These are phyloP conservation scores for Echeneis naucrates DNA, from an alignment of 2,797 vertebrate species.

Conservation along the genomic window DNA sequence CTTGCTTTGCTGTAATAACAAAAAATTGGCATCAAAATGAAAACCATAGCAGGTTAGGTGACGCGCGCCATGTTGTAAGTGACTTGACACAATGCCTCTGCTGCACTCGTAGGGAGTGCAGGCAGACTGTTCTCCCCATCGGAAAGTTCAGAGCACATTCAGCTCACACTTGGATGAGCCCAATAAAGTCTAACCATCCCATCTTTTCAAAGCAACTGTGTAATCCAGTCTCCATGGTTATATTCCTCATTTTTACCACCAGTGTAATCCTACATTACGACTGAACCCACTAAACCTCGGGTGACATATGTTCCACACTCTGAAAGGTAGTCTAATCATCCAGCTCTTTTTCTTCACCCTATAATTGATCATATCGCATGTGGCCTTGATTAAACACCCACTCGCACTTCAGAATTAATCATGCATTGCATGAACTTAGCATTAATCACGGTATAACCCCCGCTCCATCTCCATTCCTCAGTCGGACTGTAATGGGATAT, in stretches of 20 bases:
- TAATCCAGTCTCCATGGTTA: conserved; percentile 69
- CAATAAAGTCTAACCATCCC: conserved; percentile 55
- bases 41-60: conserved; percentile 19
- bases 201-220: conserved; percentile 62
- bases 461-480: conserved; percentile 79
- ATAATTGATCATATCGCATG: conserved; percentile 83
- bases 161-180: conserved; percentile 65
- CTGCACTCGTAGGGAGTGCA: conserved; percentile 13
- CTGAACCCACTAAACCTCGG: conserved; percentile 74
- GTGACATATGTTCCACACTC: conserved; percentile 76
- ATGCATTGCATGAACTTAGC: conserved; percentile 79
- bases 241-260: conserved; percentile 55
- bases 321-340: conserved; percentile 79
- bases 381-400: conserved; percentile 81
- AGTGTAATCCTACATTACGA: conserved; percentile 65
- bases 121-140: conserved; percentile 19
- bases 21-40: conserved; percentile 1
- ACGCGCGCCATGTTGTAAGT: conserved; percentile 7
- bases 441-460: conserved; percentile 83
- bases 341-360: conserved; percentile 69
- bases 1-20: not conserved
- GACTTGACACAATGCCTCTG: conserved; percentile 18
- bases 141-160: conserved; percentile 36
- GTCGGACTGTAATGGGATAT: conserved; percentile 84
- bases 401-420: conserved; percentile 82